Percentiles rank a stretch among this genome's conserved stretches.
Evolutionary conservation across 37 sponge, comb jelly and placozoan species (phyloP).

Genomic region (Theonella swinhoei): DNA sequence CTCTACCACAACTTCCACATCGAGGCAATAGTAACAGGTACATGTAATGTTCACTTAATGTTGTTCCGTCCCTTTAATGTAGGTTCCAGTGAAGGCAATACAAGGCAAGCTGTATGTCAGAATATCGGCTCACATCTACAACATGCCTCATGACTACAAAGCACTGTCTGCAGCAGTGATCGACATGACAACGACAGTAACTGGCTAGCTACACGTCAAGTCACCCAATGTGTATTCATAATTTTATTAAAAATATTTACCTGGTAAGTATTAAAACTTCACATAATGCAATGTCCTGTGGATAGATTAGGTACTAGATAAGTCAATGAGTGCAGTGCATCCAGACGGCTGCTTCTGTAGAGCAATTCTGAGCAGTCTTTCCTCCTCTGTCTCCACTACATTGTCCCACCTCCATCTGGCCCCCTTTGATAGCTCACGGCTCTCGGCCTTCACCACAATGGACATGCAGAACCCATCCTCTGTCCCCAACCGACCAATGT

Average conservation of each 20-base stretch:
- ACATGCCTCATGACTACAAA: not conserved
- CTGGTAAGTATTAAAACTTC: no score
- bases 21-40: conserved; percentile 44
- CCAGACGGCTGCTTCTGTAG: not conserved
- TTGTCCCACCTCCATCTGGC: not conserved
- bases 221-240: no score
- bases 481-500: conserved; percentile 26
- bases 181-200: not conserved
- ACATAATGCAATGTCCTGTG: not conserved
- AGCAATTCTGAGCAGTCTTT: not conserved
- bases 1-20: conserved; percentile 72
- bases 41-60: not conserved
- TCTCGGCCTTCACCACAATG: not conserved
- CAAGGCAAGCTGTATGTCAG: conserved; percentile 64
- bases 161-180: not conserved
- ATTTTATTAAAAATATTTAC: no score
- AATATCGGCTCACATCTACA: conserved; percentile 80
- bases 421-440: not conserved
- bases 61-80: not conserved
- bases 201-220: no score
- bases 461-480: conserved; percentile 57
- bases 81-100: conserved; percentile 80
- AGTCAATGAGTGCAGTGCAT: not conserved
- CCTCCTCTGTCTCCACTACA: not conserved
- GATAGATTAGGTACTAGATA: no score